Evolutionary conservation across 1,140 invertebrate genomes (phyloP).

Genomic region (Gryllus bimaculatus): DNA sequence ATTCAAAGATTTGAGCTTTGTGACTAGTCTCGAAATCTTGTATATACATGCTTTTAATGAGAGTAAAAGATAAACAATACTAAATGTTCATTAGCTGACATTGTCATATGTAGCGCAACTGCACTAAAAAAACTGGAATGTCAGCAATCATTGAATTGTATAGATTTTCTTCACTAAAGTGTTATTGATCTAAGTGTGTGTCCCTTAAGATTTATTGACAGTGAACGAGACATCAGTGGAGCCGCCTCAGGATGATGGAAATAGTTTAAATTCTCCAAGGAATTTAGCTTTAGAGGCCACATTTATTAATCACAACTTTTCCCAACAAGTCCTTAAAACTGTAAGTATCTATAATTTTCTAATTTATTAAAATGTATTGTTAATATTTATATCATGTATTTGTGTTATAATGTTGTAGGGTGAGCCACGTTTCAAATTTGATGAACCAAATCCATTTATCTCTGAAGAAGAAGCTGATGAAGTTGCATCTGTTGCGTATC

Average conservation of each 20-base stretch:
- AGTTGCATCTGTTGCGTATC: constrained; percentile 90
- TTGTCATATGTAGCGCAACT: no score
- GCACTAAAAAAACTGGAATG: no score
- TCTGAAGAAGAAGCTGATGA: constrained; percentile 80
- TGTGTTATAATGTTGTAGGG: constrained; percentile 35
- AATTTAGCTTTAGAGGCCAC: constrained; percentile 97
- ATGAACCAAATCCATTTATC: constrained; percentile 88
- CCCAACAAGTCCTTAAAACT: constrained; percentile 81
- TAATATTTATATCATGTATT: constrained; percentile 11
- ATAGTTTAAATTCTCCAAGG: constrained; percentile 87
- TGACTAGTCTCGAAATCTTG: no score
- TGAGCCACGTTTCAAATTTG: constrained; percentile 82
- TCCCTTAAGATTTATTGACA: constrained; percentile 68
- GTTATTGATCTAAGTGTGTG: no score
- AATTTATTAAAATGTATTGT: background rate
- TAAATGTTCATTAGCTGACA: no score
- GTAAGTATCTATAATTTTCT: constrained; percentile 30
- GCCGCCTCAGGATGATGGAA: constrained; percentile 91
- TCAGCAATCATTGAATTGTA: no score
- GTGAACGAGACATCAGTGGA: constrained; percentile 98
- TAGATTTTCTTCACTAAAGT: no score
- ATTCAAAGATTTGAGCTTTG: no score
- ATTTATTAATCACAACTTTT: constrained; percentile 99
- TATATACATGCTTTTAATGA: no score
- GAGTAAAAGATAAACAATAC: no score